phyloP scores from a whole-genome alignment of 2,113 vertebrate species.

The Thomomys bottae region DNA sequence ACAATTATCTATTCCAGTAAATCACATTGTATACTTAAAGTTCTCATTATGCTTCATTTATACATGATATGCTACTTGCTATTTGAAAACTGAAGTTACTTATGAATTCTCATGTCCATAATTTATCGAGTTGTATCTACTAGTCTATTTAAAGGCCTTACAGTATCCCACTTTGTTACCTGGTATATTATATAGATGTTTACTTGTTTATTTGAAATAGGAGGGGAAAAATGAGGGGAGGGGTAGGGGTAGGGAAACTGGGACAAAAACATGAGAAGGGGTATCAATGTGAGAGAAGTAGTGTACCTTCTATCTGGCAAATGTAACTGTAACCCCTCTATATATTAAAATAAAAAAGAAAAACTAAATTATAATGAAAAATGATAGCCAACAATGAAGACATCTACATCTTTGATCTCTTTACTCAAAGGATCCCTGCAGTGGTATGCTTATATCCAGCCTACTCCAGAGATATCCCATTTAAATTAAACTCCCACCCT shows the following conservation, averaged over 20 bases:
- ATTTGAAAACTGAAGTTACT: conserved; percentile 75
- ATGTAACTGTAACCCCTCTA: too few species aligned
- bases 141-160: conserved; percentile 78
- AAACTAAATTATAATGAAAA: conserved; percentile 75
- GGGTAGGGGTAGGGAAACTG: too few species aligned
- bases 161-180: too few species aligned
- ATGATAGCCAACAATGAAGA: conserved; percentile 67
- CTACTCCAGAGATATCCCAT: neutral
- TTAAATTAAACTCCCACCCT: neutral
- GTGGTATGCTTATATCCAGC: neutral
- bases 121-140: conserved; percentile 62
- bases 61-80: conserved; percentile 31
- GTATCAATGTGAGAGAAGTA: too few species aligned
- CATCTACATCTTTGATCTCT: neutral
- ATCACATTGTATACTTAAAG: neutral
- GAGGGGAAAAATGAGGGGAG: too few species aligned
- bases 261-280: too few species aligned
- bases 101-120: conserved; percentile 63
- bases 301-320: too few species aligned
- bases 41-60: neutral
- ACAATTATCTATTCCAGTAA: neutral
- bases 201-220: too few species aligned
- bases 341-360: too few species aligned
- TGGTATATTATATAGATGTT: too few species aligned
- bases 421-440: neutral